Conservation (phyloP, 2,888 invertebrate species). For the Corbicula japonica region DNA sequence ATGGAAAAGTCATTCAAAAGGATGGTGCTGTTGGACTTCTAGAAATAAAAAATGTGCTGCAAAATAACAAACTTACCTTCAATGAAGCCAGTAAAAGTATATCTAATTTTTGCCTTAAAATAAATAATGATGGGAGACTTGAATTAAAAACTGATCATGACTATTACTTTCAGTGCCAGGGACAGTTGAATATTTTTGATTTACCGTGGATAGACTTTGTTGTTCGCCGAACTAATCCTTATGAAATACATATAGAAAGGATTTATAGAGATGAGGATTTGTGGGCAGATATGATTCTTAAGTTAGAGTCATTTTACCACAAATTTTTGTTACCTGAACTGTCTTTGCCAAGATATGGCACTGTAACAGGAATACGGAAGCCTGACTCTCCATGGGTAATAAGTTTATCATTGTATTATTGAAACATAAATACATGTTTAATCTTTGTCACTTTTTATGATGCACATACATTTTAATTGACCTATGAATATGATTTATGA, state of each 20-base stretch:
- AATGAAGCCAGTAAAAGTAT: slow-evolving; percentile 19
- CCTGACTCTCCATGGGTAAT: slow-evolving; percentile 41
- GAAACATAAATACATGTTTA: too few relatives aligned
- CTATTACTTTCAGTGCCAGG: not conserved
- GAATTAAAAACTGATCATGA: slow-evolving; percentile 8
- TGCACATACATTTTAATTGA: too few relatives aligned
- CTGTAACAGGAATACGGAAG: slow-evolving; percentile 33
- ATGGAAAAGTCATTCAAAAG: slow-evolving; percentile 1
- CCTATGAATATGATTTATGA: too few relatives aligned
- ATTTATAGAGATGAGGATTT: slow-evolving; percentile 12
- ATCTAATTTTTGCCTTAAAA: slow-evolving; percentile 8
- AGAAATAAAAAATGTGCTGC: slow-evolving; percentile 7
- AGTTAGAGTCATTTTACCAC: slow-evolving; percentile 29
- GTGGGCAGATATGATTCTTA: slow-evolving; percentile 33
- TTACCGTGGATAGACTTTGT: slow-evolving; percentile 29
- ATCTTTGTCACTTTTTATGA: too few relatives aligned
- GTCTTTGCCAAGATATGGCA: slow-evolving; percentile 44
- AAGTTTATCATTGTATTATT: too few relatives aligned
- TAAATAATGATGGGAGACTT: slow-evolving; percentile 4
- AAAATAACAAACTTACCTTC: slow-evolving; percentile 8
- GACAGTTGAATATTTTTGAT: slow-evolving; percentile 21
- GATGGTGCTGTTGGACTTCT: not conserved
- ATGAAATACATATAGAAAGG: slow-evolving; percentile 37
- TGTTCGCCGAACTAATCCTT: slow-evolving; percentile 14
- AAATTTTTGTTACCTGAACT: slow-evolving; percentile 44